phyloP scores from a whole-genome alignment of 2,888 invertebrate genomes.

The Synergus itoensis region DNA sequence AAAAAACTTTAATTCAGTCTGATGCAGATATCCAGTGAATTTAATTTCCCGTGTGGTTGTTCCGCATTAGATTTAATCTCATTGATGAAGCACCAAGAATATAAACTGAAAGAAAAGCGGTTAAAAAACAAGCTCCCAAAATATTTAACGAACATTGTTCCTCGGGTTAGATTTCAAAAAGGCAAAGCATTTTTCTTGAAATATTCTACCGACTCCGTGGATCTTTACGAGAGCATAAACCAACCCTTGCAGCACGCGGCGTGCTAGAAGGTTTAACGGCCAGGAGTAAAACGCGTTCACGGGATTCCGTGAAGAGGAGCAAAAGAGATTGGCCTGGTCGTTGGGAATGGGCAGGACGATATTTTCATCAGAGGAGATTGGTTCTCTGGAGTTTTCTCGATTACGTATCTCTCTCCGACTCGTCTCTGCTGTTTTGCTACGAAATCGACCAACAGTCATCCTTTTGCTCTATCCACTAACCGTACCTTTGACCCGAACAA shows the following conservation, averaged over 20 bases:
- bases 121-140: not conserved
- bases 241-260: not conserved
- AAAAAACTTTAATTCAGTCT: too few relatives aligned
- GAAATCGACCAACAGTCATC: not conserved
- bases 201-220: not conserved
- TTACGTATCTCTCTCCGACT: not conserved
- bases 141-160: not conserved
- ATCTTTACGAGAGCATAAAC: not conserved
- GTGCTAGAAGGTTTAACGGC: not conserved
- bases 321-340: constrained; percentile 3
- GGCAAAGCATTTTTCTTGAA: not conserved
- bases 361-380: constrained; percentile 7
- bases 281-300: not conserved
- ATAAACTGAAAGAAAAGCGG: not conserved
- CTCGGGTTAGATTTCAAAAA: not conserved
- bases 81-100: not conserved
- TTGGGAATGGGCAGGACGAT: not conserved
- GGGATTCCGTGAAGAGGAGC: not conserved
- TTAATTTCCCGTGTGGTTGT: too few relatives aligned
- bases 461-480: not conserved
- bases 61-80: not conserved
- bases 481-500: not conserved
- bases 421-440: not conserved
- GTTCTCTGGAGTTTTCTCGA: constrained; percentile 1
- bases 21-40: too few relatives aligned